Conservation (phyloP, 1,140 invertebrate genomes). For the Camponotus vicinus region DNA sequence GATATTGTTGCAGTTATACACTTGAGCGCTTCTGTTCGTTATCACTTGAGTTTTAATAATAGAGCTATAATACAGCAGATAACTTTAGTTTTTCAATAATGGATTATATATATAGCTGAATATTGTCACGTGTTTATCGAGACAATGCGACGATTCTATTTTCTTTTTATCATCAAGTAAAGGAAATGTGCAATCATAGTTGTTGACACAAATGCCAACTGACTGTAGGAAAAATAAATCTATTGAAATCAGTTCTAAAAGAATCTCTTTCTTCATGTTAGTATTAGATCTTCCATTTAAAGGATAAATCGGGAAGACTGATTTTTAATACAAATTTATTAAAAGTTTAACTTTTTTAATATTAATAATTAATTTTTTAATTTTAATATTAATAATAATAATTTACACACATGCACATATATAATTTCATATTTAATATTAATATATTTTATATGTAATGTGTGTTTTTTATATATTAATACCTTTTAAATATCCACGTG, state of each 20-base stretch:
- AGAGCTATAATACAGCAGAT: conserved; percentile 21
- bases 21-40: conserved; percentile 26
- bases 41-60: conserved; percentile 40
- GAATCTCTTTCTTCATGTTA: neutral
- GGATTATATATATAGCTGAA: neutral
- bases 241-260: neutral
- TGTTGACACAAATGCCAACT: neutral
- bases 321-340: no score
- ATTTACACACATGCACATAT: no score
- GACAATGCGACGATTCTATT: neutral
- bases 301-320: no score
- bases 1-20: neutral
- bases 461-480: no score
- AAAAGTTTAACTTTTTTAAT: no score
- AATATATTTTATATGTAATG: no score
- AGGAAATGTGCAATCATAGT: conserved; percentile 23
- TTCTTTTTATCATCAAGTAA: conserved; percentile 8
- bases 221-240: neutral
- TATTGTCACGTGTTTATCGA: conserved; percentile 8
- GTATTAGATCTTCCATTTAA: no score
- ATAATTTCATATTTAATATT: no score
- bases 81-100: conserved; percentile 42
- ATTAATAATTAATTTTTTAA: no score
- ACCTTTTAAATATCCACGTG: no score
- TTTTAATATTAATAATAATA: no score